Evolutionary conservation across 2,113 vertebrate genomes (phyloP).

Genomic region (Phrynosoma blainvillii): DNA sequence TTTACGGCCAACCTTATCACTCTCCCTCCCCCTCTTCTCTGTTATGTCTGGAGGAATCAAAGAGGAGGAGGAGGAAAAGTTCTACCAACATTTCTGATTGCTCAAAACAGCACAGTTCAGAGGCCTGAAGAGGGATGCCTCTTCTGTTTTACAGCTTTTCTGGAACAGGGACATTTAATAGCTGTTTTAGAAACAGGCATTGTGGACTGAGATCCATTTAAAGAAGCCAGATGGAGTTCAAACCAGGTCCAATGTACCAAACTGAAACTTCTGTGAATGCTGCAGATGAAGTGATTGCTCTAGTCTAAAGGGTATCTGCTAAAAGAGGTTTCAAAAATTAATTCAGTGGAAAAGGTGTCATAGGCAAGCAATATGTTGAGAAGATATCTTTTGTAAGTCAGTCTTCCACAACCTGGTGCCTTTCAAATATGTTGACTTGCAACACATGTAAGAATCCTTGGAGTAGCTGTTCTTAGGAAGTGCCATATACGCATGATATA

Average conservation of each 20-base stretch:
- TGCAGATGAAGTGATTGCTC: not conserved
- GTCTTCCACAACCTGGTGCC: too few species aligned
- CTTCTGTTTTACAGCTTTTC: conserved; percentile 4
- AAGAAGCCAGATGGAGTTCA: not conserved
- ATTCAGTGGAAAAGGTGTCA: too few species aligned
- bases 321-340: not conserved
- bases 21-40: conserved; percentile 5
- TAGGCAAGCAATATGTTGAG: too few species aligned
- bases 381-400: too few species aligned
- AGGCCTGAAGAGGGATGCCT: not conserved
- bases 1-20: conserved; percentile 44
- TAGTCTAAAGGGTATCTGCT: not conserved
- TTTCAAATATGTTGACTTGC: too few species aligned
- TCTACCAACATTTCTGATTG: not conserved
- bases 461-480: too few species aligned
- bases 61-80: fast-evolving
- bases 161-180: not conserved
- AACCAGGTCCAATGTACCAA: not conserved
- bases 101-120: not conserved
- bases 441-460: too few species aligned
- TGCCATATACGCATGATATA: too few species aligned
- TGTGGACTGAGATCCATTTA: not conserved
- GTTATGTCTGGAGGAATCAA: conserved; percentile 14
- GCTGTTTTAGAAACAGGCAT: not conserved
- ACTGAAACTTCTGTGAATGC: not conserved